Conservation (phyloP, 2,113 vertebrate genomes). For the Spilogale gracilis region DNA sequence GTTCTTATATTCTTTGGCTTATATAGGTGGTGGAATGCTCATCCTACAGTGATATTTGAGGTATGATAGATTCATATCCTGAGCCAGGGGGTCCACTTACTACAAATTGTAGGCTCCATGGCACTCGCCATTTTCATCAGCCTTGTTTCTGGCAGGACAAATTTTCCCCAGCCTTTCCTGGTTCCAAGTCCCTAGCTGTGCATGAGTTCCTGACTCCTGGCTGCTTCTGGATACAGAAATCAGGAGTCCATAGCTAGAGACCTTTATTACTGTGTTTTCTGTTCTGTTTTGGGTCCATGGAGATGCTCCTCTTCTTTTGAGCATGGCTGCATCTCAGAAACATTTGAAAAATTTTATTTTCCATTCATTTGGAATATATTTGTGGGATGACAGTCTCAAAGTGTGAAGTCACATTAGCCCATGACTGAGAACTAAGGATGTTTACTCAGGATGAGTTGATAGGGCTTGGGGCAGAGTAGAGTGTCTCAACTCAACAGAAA, state of each 20-base stretch:
- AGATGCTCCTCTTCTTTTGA: neutral
- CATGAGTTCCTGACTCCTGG: neutral
- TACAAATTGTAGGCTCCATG: neutral
- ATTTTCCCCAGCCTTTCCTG: neutral
- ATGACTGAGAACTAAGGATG: neutral
- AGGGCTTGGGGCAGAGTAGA: too few species aligned
- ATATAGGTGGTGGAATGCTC: neutral
- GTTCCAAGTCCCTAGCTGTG: neutral
- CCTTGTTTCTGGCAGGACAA: neutral
- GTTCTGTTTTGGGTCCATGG: neutral
- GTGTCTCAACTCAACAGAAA: neutral
- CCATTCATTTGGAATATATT: neutral
- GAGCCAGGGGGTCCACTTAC: neutral
- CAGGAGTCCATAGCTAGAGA: neutral
- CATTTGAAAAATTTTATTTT: neutral
- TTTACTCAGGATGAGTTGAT: neutral
- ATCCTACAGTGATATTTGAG: neutral
- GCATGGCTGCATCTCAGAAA: neutral
- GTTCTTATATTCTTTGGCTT: neutral
- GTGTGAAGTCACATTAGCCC: neutral
- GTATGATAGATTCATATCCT: neutral
- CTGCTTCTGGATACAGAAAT: neutral
- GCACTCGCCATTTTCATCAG: neutral
- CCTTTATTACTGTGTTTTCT: neutral
- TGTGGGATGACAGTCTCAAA: neutral